Evolutionary conservation across 2,797 vertebrate genomes (phyloP), one percentile per base, ranked within the genome.

Genomic region (Podarcis lilfordi): DNA sequence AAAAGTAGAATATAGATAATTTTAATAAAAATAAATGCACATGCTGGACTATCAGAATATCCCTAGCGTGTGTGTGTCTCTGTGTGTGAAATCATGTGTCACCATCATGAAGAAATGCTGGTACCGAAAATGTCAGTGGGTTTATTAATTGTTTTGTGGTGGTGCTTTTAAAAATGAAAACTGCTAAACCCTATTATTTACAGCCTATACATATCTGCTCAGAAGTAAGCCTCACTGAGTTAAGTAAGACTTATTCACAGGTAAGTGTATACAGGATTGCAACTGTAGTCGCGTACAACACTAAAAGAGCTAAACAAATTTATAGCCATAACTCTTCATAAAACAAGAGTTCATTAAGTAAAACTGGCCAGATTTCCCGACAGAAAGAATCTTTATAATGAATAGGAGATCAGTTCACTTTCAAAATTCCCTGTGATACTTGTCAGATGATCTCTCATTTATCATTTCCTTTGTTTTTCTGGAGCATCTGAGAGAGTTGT

Each of bases 321-420:
- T 13, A 50, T 66, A 13, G 43, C 25, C 35, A 55, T 55, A n/a
- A 2, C 59, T 29, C 13, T 23, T 84, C 25, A 69, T 84, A 40
- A 78, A 68, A 17, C 32, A 59, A 35, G 32, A 1, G 40, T 78
- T 78, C 35, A 11, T 75, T 4, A 68, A 1, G 17, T 35, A 84
- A 86, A 80, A 59, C 23, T 40, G 80, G 2, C 21, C n/a, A 81
- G 84, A 88, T 23, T 15, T 2, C 17, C 3, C 4, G 89, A 82
- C 13, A 3, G 89, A 32, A 88, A 32, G 6, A 72, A 64, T 85
- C n/a, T 80, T 91, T 82, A 29, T 79, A 84, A 88, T 66, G 37
- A 82, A 10, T 23, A 82, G 71, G 76, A 90, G 85, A 40, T 43
- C 1, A 88, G 45, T 77, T 82, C 82, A 66, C 80, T 82, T 87